Conservation (phyloP, 2,888 invertebrate genomes). For the Rhamphomyia laevipes region DNA sequence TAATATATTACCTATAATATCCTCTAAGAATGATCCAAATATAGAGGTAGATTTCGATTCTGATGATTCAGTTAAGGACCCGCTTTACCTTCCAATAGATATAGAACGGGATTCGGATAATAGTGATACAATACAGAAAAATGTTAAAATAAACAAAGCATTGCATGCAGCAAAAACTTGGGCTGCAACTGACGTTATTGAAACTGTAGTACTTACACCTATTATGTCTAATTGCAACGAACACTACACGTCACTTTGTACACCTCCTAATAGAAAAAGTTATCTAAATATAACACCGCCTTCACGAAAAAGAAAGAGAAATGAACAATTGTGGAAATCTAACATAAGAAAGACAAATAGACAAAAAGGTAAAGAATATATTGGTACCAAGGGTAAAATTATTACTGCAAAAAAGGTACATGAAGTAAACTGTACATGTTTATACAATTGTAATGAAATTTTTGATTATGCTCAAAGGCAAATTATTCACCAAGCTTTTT, state of each 20-base stretch:
- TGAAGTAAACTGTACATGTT: slow-evolving; percentile 4
- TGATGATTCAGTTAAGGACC: slow-evolving; percentile 7
- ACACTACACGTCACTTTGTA: neutral
- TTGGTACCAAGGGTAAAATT: slow-evolving; percentile 4
- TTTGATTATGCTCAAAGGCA: slow-evolving; percentile 4
- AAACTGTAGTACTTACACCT: too few species aligned
- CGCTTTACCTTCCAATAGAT: neutral
- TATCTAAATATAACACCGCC: slow-evolving; percentile 4
- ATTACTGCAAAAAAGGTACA: slow-evolving; percentile 4
- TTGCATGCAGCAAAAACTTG: too few species aligned
- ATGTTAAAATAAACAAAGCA: too few species aligned
- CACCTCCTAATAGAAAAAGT: slow-evolving; percentile 2
- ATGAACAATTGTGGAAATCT: slow-evolving; percentile 6
- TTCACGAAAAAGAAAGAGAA: slow-evolving; percentile 7
- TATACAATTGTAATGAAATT: slow-evolving; percentile 6
- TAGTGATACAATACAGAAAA: neutral
- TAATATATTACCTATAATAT: too few species aligned
- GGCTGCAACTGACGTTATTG: too few species aligned
- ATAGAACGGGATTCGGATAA: neutral
- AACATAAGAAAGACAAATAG: slow-evolving; percentile 4
- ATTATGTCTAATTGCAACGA: too few species aligned
- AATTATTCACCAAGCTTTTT: slow-evolving; percentile 6
- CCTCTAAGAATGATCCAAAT: too few species aligned
- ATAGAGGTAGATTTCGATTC: slow-evolving; percentile 1
- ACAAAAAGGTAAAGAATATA: slow-evolving; percentile 6